Conservation (phyloP, 2,113 vertebrate species). For the Antigone vipio region DNA sequence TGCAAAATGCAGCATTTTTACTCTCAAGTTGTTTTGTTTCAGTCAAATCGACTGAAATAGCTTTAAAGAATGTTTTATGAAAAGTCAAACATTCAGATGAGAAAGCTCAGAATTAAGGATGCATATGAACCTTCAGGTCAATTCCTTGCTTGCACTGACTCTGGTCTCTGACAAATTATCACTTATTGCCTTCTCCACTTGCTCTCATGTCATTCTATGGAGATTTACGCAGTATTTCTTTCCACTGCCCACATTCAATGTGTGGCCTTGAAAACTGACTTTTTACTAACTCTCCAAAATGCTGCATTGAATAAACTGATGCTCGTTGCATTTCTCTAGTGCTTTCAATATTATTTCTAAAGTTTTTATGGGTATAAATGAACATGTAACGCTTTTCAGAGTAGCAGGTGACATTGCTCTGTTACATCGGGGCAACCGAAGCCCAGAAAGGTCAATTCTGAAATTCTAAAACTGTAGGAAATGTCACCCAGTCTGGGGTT, state of each 20-base stretch:
- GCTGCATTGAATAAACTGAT: background rate
- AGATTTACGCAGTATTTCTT: background rate
- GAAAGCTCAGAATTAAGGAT: background rate
- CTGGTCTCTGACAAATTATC: background rate
- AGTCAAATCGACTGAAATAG: background rate
- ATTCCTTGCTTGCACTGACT: background rate
- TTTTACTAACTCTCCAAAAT: background rate
- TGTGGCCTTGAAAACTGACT: background rate
- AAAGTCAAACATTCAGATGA: background rate
- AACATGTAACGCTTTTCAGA: background rate
- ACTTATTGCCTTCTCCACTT: background rate
- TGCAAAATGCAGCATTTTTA: background rate
- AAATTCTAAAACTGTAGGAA: background rate
- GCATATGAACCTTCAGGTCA: background rate
- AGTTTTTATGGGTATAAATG: background rate
- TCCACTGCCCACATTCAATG: background rate
- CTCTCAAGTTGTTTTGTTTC: background rate
- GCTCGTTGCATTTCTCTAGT: background rate
- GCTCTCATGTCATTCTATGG: background rate
- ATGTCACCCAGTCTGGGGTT: background rate
- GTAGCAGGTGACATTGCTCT: background rate
- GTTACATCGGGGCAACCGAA: background rate
- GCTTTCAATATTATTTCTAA: background rate
- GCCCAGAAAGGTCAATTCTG: background rate
- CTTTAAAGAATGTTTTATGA: background rate